These are phyloP conservation scores for Ctenosaura bakeri DNA, from an alignment of 2,797 vertebrate species.

Conservation along the genomic window DNA sequence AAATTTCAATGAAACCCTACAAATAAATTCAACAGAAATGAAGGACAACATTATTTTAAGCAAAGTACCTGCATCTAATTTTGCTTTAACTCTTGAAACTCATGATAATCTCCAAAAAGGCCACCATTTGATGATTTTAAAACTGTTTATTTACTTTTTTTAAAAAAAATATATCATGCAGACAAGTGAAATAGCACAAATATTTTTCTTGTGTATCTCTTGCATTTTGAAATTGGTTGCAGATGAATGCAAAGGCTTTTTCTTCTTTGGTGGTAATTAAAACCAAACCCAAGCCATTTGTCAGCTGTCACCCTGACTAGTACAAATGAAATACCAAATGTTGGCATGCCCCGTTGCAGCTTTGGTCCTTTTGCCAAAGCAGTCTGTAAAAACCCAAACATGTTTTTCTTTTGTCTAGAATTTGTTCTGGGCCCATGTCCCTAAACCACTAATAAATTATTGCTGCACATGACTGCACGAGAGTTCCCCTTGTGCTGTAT, in stretches of 20 bases:
- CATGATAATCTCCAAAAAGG: background rate
- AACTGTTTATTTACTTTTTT: background rate
- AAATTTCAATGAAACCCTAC: background rate
- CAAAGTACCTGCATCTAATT: background rate
- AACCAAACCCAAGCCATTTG: slow-evolving; percentile 69
- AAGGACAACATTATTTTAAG: background rate
- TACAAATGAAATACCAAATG: slow-evolving; percentile 70
- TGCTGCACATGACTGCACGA: slow-evolving; percentile 45
- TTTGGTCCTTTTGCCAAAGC: slow-evolving; percentile 73
- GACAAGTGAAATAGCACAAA: slow-evolving; percentile 53
- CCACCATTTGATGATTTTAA: background rate
- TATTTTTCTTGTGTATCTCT: slow-evolving; percentile 58
- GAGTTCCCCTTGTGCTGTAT: slow-evolving; percentile 61
- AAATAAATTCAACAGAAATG: background rate
- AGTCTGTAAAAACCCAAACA: slow-evolving; percentile 71
- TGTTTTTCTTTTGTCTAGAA: slow-evolving; percentile 79
- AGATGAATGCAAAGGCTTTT: slow-evolving; percentile 63
- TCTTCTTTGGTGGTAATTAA: slow-evolving; percentile 72
- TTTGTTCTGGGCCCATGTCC: slow-evolving; percentile 73
- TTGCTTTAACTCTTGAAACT: background rate
- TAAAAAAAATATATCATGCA: slow-evolving; percentile 24
- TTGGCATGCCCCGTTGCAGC: slow-evolving; percentile 69
- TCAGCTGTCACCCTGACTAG: slow-evolving; percentile 70
- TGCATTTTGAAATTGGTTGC: slow-evolving; percentile 62
- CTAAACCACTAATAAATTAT: slow-evolving; percentile 74